These are phyloP conservation scores for Trissonchulus latispiculum DNA, from an alignment of 2,888 invertebrate species.

Conservation along the genomic window DNA sequence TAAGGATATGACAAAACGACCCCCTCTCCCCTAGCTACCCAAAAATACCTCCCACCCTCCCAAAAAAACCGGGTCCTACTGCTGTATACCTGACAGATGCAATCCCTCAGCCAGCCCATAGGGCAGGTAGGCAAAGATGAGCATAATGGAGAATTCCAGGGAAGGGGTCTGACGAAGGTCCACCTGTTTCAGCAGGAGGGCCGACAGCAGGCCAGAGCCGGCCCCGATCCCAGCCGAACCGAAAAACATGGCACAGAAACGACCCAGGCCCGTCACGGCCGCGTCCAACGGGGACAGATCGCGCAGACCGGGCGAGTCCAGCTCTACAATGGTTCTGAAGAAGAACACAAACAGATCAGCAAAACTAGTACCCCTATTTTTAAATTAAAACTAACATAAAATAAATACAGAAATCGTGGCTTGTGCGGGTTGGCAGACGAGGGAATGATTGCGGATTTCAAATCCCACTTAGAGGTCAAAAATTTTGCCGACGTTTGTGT, in stretches of 20 bases:
- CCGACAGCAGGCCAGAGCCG: constrained; percentile 82
- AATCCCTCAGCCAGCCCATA: constrained; percentile 95
- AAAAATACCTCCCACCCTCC: no score
- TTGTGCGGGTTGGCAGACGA: no score
- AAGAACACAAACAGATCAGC: constrained; percentile 38
- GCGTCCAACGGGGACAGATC: constrained; percentile 56
- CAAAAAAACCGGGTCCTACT: no score
- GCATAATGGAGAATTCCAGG: constrained; percentile 93
- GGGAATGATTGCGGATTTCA: no score
- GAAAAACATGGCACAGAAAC: constrained; percentile 92
- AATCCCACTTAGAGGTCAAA: no score
- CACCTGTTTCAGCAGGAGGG: constrained; percentile 80
- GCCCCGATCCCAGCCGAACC: constrained; percentile 95
- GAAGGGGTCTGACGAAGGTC: constrained; percentile 94
- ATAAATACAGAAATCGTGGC: no score
- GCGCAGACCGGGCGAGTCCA: constrained; percentile 46
- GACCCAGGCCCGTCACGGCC: constrained; percentile 55
- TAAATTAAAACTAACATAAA: constrained; percentile 7
- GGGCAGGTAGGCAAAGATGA: constrained; percentile 95
- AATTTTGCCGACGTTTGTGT: no score
- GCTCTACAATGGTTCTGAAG: constrained; percentile 44
- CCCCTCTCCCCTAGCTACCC: no score
- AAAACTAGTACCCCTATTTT: constrained; percentile 23
- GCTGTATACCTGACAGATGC: constrained; percentile 79
- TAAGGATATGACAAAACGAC: no score